Conservation (phyloP, 2,113 vertebrate species). For the Odontesthes bonariensis region DNA sequence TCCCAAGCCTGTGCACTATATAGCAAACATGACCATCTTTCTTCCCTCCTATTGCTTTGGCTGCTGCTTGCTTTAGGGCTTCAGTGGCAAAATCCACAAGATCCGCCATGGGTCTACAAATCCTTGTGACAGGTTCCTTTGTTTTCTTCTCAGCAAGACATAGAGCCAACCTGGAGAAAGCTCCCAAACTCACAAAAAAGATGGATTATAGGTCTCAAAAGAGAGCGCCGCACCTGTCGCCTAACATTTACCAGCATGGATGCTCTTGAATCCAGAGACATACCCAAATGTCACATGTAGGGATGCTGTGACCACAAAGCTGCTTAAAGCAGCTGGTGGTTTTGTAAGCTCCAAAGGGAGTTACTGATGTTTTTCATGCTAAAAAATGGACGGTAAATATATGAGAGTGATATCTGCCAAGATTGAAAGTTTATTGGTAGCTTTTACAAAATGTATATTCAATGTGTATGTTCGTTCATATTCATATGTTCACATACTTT, state of each 20-base stretch:
- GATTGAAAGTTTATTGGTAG: not conserved
- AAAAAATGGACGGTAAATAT: not conserved
- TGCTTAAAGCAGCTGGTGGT: slow-evolving; percentile 18
- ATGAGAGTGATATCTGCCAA: not conserved
- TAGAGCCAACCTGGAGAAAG: slow-evolving; percentile 38
- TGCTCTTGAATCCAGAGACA: slow-evolving; percentile 20
- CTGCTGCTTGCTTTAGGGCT: slow-evolving; percentile 12
- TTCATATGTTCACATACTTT: not conserved
- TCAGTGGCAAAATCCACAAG: slow-evolving; percentile 42
- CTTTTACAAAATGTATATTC: too few relatives aligned
- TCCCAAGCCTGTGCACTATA: slow-evolving; percentile 26
- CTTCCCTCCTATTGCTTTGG: not conserved
- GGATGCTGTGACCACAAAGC: slow-evolving; percentile 40
- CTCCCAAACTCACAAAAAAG: slow-evolving; percentile 48
- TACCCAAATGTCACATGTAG: slow-evolving; percentile 61
- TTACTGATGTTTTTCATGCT: not conserved
- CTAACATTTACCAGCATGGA: slow-evolving; percentile 51
- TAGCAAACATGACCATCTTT: slow-evolving; percentile 23
- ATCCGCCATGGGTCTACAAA: slow-evolving; percentile 28
- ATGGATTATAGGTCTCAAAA: slow-evolving; percentile 59
- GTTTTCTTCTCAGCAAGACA: slow-evolving; percentile 51
- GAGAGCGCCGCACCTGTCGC: slow-evolving; percentile 60
- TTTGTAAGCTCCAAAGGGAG: not conserved
- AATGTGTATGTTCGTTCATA: too few relatives aligned
- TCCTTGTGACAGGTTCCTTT: slow-evolving; percentile 38